Conservation (phyloP, 37 sponge, comb jelly and placozoan species). For the Halisarca cf. caerulea region DNA sequence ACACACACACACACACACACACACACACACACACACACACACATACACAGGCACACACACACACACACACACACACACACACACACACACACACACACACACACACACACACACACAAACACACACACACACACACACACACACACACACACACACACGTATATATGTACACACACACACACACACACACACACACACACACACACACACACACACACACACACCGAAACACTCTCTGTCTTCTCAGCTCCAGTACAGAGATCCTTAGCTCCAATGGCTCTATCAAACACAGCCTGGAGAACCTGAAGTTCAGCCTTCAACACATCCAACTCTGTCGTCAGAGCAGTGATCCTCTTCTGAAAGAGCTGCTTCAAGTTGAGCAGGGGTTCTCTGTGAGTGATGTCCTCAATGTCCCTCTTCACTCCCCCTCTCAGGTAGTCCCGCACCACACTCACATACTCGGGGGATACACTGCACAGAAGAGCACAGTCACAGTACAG, state of each 20-base stretch:
- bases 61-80: neutral
- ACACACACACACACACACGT: constrained; percentile 17
- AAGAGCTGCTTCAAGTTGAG: constrained; percentile 53
- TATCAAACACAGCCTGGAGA: constrained; percentile 66
- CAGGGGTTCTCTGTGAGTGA: constrained; percentile 37
- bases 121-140: constrained; percentile 20
- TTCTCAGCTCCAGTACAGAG: constrained; percentile 16
- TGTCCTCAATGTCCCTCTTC: constrained; percentile 53
- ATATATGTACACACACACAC: constrained; percentile 11
- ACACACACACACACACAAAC: neutral
- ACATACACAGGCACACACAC: neutral
- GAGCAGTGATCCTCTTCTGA: neutral
- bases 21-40: neutral
- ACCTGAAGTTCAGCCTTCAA: constrained; percentile 43
- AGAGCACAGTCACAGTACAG: neutral
- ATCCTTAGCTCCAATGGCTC: constrained; percentile 65
- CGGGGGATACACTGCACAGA: neutral
- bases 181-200: neutral
- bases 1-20: neutral
- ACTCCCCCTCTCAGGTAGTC: constrained; percentile 31
- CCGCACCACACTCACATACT: neutral
- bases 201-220: neutral
- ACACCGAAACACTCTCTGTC: neutral
- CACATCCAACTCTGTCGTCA: neutral
- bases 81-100: neutral